phyloP scores from a whole-genome alignment of 1,140 invertebrate species.

The Asbolus verrucosus region DNA sequence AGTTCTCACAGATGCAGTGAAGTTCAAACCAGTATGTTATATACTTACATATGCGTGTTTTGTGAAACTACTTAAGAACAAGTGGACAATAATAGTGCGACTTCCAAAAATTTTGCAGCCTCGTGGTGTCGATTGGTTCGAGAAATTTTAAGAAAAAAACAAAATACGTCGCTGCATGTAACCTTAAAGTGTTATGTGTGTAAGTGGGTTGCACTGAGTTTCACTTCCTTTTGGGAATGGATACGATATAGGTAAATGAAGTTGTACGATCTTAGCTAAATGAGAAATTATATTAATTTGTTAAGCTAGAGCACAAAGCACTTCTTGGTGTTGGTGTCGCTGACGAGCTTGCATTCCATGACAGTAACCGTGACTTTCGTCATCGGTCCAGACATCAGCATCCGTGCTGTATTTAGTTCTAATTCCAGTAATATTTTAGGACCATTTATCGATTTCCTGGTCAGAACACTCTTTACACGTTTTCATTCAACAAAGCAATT shows the following conservation, averaged over 20 bases:
- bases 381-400: conserved; percentile 1
- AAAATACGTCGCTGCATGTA: conserved; percentile 20
- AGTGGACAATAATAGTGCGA: background rate
- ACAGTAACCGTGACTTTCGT: conserved; percentile 2
- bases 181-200: conserved; percentile 35
- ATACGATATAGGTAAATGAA: conserved; percentile 30
- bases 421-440: conserved; percentile 2
- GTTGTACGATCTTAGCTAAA: background rate
- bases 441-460: conserved; percentile 15
- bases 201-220: conserved; percentile 38
- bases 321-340: background rate
- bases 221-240: conserved; percentile 30
- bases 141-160: background rate
- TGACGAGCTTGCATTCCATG: conserved; percentile 24
- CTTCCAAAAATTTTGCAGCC: background rate
- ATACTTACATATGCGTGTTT: conserved; percentile 12
- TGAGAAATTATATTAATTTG: background rate
- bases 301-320: background rate
- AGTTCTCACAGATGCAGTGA: conserved; percentile 33
- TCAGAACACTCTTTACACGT: conserved; percentile 19
- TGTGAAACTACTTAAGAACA: background rate
- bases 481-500: conserved; percentile 10
- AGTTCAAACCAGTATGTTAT: conserved; percentile 32
- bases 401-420: background rate
- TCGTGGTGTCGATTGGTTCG: background rate